Evolutionary conservation across 2,888 invertebrate species (phyloP).

Genomic region (Rotaria socialis): DNA sequence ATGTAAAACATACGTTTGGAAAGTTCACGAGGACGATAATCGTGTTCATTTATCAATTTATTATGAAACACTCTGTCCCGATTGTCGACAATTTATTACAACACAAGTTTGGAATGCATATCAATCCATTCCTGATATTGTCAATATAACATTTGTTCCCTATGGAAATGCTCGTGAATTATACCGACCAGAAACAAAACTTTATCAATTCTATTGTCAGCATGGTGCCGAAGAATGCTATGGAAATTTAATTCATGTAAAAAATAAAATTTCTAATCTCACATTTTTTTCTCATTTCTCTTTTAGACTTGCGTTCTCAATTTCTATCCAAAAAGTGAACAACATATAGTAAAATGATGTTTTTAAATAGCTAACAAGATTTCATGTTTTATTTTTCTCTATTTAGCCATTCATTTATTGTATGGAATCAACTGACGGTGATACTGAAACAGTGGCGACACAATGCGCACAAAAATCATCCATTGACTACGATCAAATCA

Average conservation of each 20-base stretch:
- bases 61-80: constrained; percentile 57
- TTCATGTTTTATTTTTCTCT: no score
- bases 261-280: no score
- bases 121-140: constrained; percentile 50
- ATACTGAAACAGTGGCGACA: constrained; percentile 47
- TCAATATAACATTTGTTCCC: constrained; percentile 55
- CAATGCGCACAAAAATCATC: constrained; percentile 46
- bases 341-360: constrained; percentile 17
- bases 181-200: constrained; percentile 42
- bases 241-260: constrained; percentile 54
- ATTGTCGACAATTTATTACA: constrained; percentile 53
- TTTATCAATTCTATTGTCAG: constrained; percentile 54
- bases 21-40: not conserved
- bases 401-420: constrained; percentile 52
- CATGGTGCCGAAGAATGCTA: constrained; percentile 57
- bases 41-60: constrained; percentile 54
- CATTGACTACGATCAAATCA: constrained; percentile 49
- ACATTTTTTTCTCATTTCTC: no score
- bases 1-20: constrained; percentile 12
- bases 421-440: constrained; percentile 50
- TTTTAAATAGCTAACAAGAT: no score
- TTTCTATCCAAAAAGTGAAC: constrained; percentile 49
- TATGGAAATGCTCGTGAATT: constrained; percentile 50
- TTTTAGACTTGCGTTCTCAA: constrained; percentile 53
- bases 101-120: constrained; percentile 52